Conservation (phyloP, 2,888 invertebrate genomes). For the Lasioglossum leucozonium region DNA sequence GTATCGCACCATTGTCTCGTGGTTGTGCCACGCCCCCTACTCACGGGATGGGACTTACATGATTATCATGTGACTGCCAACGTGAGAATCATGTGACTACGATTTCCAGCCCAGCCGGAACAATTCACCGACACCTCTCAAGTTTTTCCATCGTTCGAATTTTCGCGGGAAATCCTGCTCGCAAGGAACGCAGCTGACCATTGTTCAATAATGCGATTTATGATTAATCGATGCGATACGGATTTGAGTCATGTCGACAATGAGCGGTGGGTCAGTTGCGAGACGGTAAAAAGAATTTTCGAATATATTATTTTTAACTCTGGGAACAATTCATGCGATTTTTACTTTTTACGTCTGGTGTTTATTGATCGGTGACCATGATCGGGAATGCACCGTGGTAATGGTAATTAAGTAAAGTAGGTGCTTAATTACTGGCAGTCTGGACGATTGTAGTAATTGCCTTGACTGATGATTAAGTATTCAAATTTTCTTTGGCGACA, state of each 20-base stretch:
- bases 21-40: constrained; percentile 80
- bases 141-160: not conserved
- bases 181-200: not conserved
- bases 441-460: not conserved
- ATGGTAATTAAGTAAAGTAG: not conserved
- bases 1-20: constrained; percentile 34
- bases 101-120: constrained; percentile 72
- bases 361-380: not conserved
- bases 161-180: not conserved
- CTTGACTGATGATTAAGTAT: not conserved
- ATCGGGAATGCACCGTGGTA: not conserved
- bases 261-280: not conserved
- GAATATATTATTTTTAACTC: not conserved
- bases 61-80: constrained; percentile 84
- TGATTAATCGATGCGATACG: not conserved
- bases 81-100: constrained; percentile 83
- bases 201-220: not conserved
- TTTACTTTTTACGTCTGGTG: not conserved
- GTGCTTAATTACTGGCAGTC: not conserved
- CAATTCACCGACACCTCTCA: constrained; percentile 28
- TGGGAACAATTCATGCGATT: not conserved
- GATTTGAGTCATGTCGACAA: not conserved
- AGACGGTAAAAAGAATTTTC: not conserved
- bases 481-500: not conserved
- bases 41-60: constrained; percentile 80